Base-by-base conservation (phyloP, 2,797 vertebrate genomes). In the Lagocephalus sceleratus region DNA sequence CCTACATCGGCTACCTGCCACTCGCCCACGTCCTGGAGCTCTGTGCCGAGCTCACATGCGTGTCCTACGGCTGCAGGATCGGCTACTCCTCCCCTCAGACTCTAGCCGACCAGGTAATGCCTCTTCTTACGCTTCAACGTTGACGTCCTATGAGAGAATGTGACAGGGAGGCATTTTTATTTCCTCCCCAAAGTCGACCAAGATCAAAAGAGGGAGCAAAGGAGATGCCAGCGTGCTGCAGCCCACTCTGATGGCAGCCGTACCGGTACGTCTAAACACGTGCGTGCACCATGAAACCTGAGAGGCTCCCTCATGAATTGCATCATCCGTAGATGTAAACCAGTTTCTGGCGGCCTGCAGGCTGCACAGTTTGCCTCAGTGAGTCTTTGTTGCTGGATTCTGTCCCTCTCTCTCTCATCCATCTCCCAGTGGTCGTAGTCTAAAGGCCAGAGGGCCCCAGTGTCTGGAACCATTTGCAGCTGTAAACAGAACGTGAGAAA, bases 51-150 rank as follows among this genome's bases (percentile, higher is more conserved):
- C 90, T 97, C 0, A 89, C 97, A 3, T 95, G 94, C 69, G 71
- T 97, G 44, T 86, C 92, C 40, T 89, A 96, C 0, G 96, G 96
- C 20, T 95, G 94, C 54, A 79, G 92, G 58, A 92, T 99, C 0
- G 96, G 97, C 44, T 98, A 97, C 72, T 98, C 96, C 9, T 98
- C 96, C 0, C 95, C 96, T 51, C 94, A 93, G 74, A 99, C 96
- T 0, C 77, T 98, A 15, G 89, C 95, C 51, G 95, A 99, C 86
- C 94, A 98, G 94, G 96, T 98, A 73, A 48, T 15, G 11, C 26
- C 26, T 5, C 20, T 17, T 21, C 23, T 17, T 26, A 3, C 10
- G 15, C 32, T 20, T 39, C 19, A 32, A 43, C 2, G 20, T 5
- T 1, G 22, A 22, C 20, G 1, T n/a, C 21, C 4, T 3, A 32